Percentiles rank a stretch among this genome's conserved stretches.
These are phyloP conservation scores for Odobenus rosmarus DNA, from an alignment of 2,113 vertebrate genomes.

Conservation along the genomic window DNA sequence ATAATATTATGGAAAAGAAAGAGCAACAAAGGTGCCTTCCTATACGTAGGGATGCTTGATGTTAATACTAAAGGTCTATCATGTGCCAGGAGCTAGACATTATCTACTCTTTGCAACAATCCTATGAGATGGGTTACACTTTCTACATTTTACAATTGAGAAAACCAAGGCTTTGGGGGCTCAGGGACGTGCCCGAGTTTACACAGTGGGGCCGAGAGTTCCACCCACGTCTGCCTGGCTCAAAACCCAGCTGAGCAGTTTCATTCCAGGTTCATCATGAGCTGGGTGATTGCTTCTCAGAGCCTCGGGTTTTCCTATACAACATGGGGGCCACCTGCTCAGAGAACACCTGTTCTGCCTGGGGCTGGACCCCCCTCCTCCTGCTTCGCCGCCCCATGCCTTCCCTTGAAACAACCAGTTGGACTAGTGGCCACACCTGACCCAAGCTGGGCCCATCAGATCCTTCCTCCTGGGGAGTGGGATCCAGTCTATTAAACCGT, in stretches of 20 bases:
- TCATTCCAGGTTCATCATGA: background rate
- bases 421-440: background rate
- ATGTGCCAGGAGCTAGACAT: background rate
- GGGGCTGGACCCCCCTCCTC: fast-evolving
- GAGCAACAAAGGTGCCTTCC: background rate
- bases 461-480: background rate
- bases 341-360: background rate
- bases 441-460: background rate
- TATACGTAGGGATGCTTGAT: background rate
- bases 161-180: background rate
- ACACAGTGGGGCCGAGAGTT: background rate
- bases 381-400: background rate
- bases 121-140: background rate
- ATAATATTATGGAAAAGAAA: background rate
- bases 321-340: background rate
- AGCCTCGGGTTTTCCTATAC: background rate
- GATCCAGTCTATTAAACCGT: background rate
- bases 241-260: background rate
- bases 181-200: background rate
- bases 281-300: background rate
- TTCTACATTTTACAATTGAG: background rate
- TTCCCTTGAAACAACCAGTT: background rate
- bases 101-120: background rate
- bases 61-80: background rate
- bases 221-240: background rate